Base-by-base conservation (phyloP, 2,888 invertebrate genomes). In the Rhamnusium bicolor region DNA sequence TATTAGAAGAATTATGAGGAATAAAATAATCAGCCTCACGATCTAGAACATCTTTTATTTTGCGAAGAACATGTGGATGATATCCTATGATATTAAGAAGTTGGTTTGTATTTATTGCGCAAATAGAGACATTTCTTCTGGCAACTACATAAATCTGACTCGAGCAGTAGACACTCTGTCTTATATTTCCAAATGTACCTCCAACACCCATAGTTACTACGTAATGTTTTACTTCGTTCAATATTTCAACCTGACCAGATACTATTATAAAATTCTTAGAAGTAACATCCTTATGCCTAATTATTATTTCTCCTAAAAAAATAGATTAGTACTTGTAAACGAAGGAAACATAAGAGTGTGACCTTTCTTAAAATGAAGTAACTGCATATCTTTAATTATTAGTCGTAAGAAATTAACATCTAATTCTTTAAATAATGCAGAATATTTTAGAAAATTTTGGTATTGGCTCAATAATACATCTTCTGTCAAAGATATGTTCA, bases 211-310 rank as follows among this genome's bases (percentile, higher is more conserved):
- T 21, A 0, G 73, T 72, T n/a, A 53, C 24, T 7, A 74, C 16
- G 18, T 47, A 60, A 7, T 54, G 56, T 0, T 70, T 19, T 14
- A 56, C 47, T 24, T 72, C 68, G 46, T 69, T 61, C 14, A 73
- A 69, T 10, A 77, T 70, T 27, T 77, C 73, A 12, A 73, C 69
- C 66, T 77, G 69, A 0, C 77, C 77, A 6, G 71, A 73, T 8
- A 18, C 47, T 12, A 77, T 56, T 49, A 77, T 70, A 61, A 51
- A 77, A 2, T 75, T 73, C 6, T 77, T 61, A 14, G 72, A 69
- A 46, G 71, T 40, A n/a, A 77, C 63, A 46, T 77, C 77, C 62
- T 72, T 73, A 40, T 51, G 56, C 16, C 66, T 73, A 5, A 72
- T 29, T n/a, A 77, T 72, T n/a, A 60, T 24, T 54, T 75, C 75